Conservation (phyloP, 2,113 vertebrate genomes). For the Daubentonia madagascariensis region DNA sequence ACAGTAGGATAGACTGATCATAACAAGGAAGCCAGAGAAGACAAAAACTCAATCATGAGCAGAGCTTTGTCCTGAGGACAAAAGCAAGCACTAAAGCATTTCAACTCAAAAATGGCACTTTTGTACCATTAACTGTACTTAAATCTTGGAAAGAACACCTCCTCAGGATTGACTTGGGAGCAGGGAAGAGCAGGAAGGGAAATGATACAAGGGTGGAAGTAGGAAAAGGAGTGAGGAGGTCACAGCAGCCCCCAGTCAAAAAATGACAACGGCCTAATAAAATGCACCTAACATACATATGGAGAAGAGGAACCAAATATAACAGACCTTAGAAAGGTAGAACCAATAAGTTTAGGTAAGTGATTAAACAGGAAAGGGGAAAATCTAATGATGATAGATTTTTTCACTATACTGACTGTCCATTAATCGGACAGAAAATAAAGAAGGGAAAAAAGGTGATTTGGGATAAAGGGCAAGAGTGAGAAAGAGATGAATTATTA, state of each 20-base stretch:
- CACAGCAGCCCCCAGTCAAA: not conserved
- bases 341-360: not conserved
- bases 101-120: not conserved
- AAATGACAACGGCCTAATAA: not conserved
- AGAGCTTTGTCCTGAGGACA: not conserved
- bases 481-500: not conserved
- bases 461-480: not conserved
- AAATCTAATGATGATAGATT: not conserved
- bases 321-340: not conserved
- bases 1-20: not conserved
- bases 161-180: not conserved
- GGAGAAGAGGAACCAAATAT: not conserved
- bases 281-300: not conserved
- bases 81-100: not conserved
- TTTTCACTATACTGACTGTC: not conserved
- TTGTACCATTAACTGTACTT: not conserved
- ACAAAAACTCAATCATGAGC: no score
- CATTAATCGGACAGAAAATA: not conserved
- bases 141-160: not conserved
- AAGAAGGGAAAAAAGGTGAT: not conserved
- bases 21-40: not conserved
- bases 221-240: not conserved
- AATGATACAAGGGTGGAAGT: not conserved
- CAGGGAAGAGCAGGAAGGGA: not conserved
- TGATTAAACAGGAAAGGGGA: not conserved